Evolutionary conservation across 2,113 vertebrate species (phyloP), one percentile per base, ranked within the genome.

Genomic region (Clarias batrachus): DNA sequence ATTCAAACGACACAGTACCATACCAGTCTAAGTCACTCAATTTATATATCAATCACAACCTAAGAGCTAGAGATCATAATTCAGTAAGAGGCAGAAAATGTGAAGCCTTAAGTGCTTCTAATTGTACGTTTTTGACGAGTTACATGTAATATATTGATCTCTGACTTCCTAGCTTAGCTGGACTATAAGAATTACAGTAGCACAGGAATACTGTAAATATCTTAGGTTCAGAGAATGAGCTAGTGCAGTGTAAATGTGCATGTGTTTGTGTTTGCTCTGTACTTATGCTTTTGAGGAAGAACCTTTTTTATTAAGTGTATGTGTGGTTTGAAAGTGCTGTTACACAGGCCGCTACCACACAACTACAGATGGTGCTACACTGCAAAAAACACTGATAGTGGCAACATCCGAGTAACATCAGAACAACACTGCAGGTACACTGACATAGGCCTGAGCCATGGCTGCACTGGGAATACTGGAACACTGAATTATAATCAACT

Each of bases 401-500:
- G 88, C 86, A 65, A 90, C 86, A 89, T 87, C 80, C 30, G 71
- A 57, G 41, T 77, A 87, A 91, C 71, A 92, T 90, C 86, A 79
- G 52, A 89, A 76, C 33, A 85, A 82, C 73, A 81, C 92, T 93
- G 93, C 93, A 94, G 93, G 83, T 89, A 93, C 92, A 91, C 91
- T 90, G 91, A 92, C 89, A 54, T 88, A 89, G 68, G 90, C 91
- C 92, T 90, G 93, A 87, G 90, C 89, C 66, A 93, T 91, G 91
- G 92, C 87, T 74, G 92, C 91, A 88, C 87, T 91, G 86, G 87
- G 91, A 93, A 91, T 91, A 92, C 91, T 92, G 89, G 30, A 48
- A 90, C 65, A 90, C 90, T 92, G 88, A 82, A 85, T 92, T 85
- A 83, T 65, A 88, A 91, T 48, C 91, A 92, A 89, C 90, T 91